Conservation (phyloP, 1,140 invertebrate species). For the honey bee (Apis mellifera) region Amel_HAv3.1 CM009932.2:7704001-7704500, state of each 20-base stretch:
- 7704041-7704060: neutral
- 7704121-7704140: neutral
- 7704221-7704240: no score
- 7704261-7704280: neutral
- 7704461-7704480: conserved; percentile 36
- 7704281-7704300: neutral
- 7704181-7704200: no score
- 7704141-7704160: no score
- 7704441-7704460: conserved; percentile 44
- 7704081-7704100: neutral
- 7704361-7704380: conserved; percentile 31
- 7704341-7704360: neutral
- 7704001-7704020: conserved; percentile 19
- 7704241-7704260: no score
- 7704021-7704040: neutral
- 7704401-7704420: neutral
- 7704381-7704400: conserved; percentile 36
- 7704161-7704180: no score
- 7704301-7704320: neutral
- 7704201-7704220: no score
- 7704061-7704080: neutral
- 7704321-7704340: neutral
- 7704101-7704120: no score
- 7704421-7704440: conserved; percentile 31
- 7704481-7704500: conserved; percentile 11